These are phyloP conservation scores for Sebastes nivosus DNA, from an alignment of 2,797 vertebrate species.

Conservation along the genomic window DNA sequence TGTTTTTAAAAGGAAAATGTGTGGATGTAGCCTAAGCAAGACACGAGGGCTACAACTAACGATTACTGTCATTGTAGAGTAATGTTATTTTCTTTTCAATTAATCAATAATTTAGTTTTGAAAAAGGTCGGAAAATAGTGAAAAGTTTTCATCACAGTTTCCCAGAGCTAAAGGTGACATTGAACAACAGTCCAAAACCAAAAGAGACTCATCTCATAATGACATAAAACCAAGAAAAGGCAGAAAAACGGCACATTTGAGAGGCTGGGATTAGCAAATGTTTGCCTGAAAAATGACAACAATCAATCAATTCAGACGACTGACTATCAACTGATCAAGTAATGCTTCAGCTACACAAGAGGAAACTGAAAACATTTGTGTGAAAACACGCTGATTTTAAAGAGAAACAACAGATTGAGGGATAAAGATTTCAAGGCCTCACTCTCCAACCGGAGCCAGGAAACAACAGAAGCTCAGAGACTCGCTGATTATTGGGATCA, in stretches of 20 bases:
- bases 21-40: background rate
- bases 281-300: background rate
- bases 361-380: too few relatives aligned
- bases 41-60: background rate
- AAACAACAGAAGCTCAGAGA: constrained; percentile 11
- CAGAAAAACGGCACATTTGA: background rate
- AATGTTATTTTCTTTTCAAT: background rate
- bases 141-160: background rate
- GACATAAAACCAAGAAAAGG: background rate
- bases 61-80: background rate
- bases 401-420: constrained; percentile 13
- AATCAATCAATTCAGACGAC: background rate
- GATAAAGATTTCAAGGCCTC: background rate
- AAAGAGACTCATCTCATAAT: background rate
- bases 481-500: constrained; percentile 21
- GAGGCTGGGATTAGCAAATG: too few relatives aligned
- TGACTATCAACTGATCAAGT: background rate
- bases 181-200: background rate
- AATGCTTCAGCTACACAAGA: background rate
- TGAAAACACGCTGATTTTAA: background rate
- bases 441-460: background rate
- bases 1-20: too few relatives aligned
- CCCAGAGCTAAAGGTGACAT: background rate
- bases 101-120: background rate
- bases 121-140: background rate